A percentile compares a stretch with the other conserved stretches of the same genome.
Conservation (phyloP, 2,797 vertebrate species). For the Vespertilio murinus region DNA sequence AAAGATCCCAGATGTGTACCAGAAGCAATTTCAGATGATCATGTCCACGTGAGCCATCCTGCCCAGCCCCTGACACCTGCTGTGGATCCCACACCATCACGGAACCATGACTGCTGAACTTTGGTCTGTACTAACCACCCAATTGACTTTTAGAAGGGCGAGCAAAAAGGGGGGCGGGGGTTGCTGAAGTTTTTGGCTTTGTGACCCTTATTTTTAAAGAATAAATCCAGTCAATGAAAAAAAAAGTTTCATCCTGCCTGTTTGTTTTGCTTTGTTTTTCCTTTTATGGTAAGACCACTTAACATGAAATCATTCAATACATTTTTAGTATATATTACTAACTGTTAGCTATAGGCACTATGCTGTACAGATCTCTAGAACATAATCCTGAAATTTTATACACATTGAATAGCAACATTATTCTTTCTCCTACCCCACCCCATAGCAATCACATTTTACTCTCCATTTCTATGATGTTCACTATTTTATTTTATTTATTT, state of each 20-base stretch:
- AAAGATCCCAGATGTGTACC: constrained; percentile 84
- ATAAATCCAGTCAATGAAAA: constrained; percentile 3
- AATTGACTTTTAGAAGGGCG: neutral
- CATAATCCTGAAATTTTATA: neutral
- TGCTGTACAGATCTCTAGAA: neutral
- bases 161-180: neutral
- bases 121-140: neutral
- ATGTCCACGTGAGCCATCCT: constrained; percentile 70
- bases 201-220: constrained; percentile 8
- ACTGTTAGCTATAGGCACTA: neutral
- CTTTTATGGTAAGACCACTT: neutral
- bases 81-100: neutral
- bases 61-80: neutral
- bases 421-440: neutral
- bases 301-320: neutral
- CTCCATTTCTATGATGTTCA: neutral
- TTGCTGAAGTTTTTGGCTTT: neutral
- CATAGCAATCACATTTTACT: neutral
- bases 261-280: neutral
- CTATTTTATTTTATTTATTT: neutral
- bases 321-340: neutral
- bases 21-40: constrained; percentile 78
- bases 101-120: neutral
- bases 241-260: too few relatives aligned
- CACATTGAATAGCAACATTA: neutral